phyloP scores from a whole-genome alignment of 2,113 vertebrate species.

The Peromyscus leucopus region DNA sequence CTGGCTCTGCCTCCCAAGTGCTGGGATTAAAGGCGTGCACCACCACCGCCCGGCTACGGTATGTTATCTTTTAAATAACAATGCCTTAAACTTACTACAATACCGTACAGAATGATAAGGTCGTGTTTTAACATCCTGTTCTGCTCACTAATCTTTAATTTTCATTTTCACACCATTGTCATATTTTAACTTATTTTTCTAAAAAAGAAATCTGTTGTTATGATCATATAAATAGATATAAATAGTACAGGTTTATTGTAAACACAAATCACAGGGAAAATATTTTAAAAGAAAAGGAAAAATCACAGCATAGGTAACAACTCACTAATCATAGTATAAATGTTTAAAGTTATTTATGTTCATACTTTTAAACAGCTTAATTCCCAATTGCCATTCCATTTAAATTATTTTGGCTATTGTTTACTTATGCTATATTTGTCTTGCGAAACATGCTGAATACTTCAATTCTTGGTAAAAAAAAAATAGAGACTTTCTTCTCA shows the following conservation, averaged over 20 bases:
- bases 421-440: not conserved
- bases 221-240: not conserved
- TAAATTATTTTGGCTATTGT: not conserved
- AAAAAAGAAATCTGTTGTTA: not conserved
- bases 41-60: no score
- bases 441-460: not conserved
- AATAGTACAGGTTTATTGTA: not conserved
- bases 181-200: slow-evolving; percentile 11
- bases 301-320: not conserved
- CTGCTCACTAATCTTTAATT: slow-evolving; percentile 9
- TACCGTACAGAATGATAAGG: not conserved
- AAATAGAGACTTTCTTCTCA: not conserved
- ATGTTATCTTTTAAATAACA: slow-evolving; percentile 35
- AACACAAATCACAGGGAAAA: slow-evolving; percentile 12
- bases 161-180: not conserved
- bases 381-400: not conserved
- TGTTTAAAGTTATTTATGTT: not conserved
- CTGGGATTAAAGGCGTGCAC: no score
- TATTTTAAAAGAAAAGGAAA: slow-evolving; percentile 4
- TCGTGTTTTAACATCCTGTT: not conserved
- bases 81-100: not conserved
- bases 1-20: no score
- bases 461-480: not conserved
- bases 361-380: not conserved
- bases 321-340: not conserved